Evolutionary conservation across 2,888 invertebrate genomes (phyloP).

Genomic region (Palloptera scutellata): DNA sequence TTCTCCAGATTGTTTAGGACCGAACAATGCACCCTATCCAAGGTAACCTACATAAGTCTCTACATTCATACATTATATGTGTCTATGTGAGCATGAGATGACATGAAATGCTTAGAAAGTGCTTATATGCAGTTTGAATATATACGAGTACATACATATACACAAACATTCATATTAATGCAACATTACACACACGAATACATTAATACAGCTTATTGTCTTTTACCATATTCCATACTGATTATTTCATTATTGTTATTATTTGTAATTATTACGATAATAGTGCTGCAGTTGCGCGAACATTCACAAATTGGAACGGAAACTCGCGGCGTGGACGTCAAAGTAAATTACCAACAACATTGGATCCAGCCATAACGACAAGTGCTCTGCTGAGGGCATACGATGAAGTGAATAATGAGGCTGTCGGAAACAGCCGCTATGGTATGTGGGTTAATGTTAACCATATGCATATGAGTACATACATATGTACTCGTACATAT

Average conservation of each 20-base stretch:
- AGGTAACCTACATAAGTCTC: conserved; percentile 66
- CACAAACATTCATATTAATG: not conserved
- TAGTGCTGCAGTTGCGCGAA: conserved; percentile 79
- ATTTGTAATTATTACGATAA: too few species aligned
- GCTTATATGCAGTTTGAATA: too few species aligned
- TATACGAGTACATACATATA: not conserved
- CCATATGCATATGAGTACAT: too few species aligned
- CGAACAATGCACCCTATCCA: conserved; percentile 84
- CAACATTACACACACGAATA: not conserved
- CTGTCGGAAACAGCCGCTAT: conserved; percentile 60
- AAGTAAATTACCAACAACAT: conserved; percentile 68
- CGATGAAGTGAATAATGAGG: conserved; percentile 67
- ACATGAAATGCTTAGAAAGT: too few species aligned
- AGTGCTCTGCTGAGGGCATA: conserved; percentile 73
- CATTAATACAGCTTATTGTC: not conserved
- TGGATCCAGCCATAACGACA: conserved; percentile 80
- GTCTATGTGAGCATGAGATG: not conserved
- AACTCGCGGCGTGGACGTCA: conserved; percentile 75
- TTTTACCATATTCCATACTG: not conserved
- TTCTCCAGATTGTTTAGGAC: conserved; percentile 80
- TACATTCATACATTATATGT: not conserved
- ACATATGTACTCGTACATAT: too few species aligned
- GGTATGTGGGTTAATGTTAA: conserved; percentile 58
- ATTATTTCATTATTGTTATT: too few species aligned
- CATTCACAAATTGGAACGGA: conserved; percentile 75